A percentile compares a stretch with the other conserved stretches of the same genome.
Evolutionary conservation across 1,140 invertebrate genomes (phyloP).

Genomic region (Platorchestia sp.): DNA sequence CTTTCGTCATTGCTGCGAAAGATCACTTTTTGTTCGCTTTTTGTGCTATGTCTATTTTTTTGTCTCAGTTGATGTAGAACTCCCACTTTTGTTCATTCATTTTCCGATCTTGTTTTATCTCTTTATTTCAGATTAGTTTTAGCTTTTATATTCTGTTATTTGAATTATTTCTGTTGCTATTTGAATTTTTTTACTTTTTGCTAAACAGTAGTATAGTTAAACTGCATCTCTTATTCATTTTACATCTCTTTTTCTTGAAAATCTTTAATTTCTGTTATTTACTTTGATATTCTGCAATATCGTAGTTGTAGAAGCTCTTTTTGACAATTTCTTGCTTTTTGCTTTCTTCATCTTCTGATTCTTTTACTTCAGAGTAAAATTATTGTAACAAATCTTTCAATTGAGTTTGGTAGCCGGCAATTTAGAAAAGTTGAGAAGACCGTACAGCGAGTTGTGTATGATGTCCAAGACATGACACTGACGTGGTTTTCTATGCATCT

Average conservation of each 20-base stretch:
- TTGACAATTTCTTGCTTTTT: background rate
- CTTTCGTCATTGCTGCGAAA: background rate
- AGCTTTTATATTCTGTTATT: background rate
- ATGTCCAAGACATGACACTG: slow-evolving; percentile 29
- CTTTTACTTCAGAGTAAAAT: background rate
- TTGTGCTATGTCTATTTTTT: background rate
- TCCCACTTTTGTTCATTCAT: background rate
- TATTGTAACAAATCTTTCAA: background rate
- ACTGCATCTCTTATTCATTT: background rate
- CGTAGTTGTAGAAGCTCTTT: background rate
- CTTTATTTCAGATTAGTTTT: background rate
- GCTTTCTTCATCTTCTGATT: background rate
- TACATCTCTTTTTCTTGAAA: background rate
- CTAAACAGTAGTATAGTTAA: background rate
- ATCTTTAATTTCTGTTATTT: background rate
- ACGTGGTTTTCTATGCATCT: slow-evolving; percentile 49
- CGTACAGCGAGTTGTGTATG: background rate
- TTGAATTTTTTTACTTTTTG: background rate
- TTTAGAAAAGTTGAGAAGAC: background rate
- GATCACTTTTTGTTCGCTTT: background rate
- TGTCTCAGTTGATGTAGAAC: background rate
- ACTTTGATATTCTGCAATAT: background rate
- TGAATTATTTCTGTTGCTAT: background rate
- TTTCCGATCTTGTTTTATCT: background rate
- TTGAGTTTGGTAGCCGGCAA: background rate